Evolutionary conservation across 2,797 vertebrate species (phyloP).

Genomic region (Cryptoprocta ferox): DNA sequence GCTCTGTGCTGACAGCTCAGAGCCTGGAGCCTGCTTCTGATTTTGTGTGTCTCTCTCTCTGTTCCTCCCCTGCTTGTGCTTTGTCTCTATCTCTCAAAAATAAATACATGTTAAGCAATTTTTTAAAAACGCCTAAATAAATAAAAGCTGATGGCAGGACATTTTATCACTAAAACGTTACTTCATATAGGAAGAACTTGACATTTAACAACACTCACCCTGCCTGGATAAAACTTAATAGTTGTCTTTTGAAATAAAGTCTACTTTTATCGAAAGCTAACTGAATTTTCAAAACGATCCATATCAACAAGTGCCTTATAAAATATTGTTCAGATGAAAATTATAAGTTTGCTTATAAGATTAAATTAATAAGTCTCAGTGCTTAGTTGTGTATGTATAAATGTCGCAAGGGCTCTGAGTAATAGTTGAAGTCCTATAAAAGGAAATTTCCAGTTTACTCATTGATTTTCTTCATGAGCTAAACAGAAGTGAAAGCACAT

Average conservation of each 20-base stretch:
- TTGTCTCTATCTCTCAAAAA: too few relatives aligned
- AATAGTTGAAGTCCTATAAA: neutral
- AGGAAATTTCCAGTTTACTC: neutral
- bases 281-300: neutral
- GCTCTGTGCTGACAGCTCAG: too few relatives aligned
- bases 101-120: too few relatives aligned
- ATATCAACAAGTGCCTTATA: neutral
- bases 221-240: neutral
- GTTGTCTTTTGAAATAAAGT: neutral
- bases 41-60: too few relatives aligned
- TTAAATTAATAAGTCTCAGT: neutral
- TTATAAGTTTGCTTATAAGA: slow-evolving; percentile 6
- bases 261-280: neutral
- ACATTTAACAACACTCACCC: neutral
- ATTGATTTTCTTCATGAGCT: neutral
- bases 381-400: neutral
- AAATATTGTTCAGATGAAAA: slow-evolving; percentile 28
- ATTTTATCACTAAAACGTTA: slow-evolving; percentile 20
- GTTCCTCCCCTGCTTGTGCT: too few relatives aligned
- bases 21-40: too few relatives aligned
- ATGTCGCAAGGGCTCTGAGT: neutral
- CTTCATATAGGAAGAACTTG: neutral
- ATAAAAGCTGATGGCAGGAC: slow-evolving; percentile 5
- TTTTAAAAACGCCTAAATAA: neutral
- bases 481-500: slow-evolving; percentile 2